phyloP scores from a whole-genome alignment of 2,888 invertebrate genomes.

The Eilema sororculum region DNA sequence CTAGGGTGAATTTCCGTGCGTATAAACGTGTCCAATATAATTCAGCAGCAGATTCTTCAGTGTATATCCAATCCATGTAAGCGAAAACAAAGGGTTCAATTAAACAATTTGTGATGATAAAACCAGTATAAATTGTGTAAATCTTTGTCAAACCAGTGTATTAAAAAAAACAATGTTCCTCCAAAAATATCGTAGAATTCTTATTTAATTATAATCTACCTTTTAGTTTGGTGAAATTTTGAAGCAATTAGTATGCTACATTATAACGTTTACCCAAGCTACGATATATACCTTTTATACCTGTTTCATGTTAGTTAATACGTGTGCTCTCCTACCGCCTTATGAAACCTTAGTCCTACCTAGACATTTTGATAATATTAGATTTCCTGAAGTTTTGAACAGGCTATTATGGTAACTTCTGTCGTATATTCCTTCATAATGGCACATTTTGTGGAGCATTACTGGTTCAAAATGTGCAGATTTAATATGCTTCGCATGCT shows the following conservation, averaged over 20 bases:
- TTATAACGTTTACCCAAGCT: neutral
- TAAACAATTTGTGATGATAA: no score
- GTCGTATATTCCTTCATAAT: constrained; percentile 14
- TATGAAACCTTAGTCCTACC: constrained; percentile 25
- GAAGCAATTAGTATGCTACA: no score
- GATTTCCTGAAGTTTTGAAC: neutral
- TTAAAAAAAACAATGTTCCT: no score
- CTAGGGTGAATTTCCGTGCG: no score
- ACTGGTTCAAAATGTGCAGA: constrained; percentile 6
- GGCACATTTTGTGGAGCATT: constrained; percentile 23
- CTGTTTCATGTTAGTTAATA: neutral
- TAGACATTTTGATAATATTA: constrained; percentile 16
- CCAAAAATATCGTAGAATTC: neutral
- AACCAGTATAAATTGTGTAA: no score
- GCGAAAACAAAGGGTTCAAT: no score
- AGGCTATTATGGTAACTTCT: constrained; percentile 21
- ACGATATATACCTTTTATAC: neutral
- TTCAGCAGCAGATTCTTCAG: no score
- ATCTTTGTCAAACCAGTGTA: neutral
- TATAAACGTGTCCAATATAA: neutral
- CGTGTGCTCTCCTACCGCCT: neutral
- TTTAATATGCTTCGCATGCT: neutral
- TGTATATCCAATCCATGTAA: neutral
- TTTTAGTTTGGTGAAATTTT: no score
- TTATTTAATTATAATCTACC: no score